These are phyloP conservation scores for Sminthurinus aureus DNA, from an alignment of 2,888 invertebrate species.

Conservation along the genomic window DNA sequence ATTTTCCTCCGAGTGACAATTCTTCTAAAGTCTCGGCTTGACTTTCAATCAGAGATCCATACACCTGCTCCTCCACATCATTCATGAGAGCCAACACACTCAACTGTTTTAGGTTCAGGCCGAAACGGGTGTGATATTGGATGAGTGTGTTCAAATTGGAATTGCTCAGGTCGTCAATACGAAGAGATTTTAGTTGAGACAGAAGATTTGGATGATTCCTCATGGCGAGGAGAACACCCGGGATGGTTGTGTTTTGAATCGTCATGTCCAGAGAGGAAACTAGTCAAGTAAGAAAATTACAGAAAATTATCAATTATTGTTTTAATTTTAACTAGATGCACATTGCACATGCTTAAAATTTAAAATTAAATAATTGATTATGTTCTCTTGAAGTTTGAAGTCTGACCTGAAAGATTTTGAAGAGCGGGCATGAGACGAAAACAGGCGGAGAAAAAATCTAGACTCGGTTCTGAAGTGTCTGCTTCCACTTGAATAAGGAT, in stretches of 20 bases:
- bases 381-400: neutral
- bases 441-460: neutral
- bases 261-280: slow-evolving; percentile 21
- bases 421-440: slow-evolving; percentile 14
- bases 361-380: too few relatives aligned
- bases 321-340: too few relatives aligned
- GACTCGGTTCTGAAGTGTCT: neutral
- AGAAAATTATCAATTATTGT: neutral
- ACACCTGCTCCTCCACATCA: neutral
- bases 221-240: slow-evolving; percentile 7
- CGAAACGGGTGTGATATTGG: neutral
- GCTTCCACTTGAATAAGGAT: slow-evolving; percentile 27
- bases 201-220: neutral
- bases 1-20: slow-evolving; percentile 22
- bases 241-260: slow-evolving; percentile 10
- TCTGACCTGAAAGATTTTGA: neutral
- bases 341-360: too few relatives aligned
- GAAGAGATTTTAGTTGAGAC: neutral
- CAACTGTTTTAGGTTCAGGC: slow-evolving; percentile 1
- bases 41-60: neutral
- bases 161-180: slow-evolving; percentile 10
- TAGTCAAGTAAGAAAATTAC: neutral
- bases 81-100: neutral
- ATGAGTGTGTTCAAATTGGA: neutral
- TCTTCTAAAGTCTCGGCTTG: slow-evolving; percentile 14